Conservation (phyloP, 2,113 vertebrate genomes). For the Cacatua alba region DNA sequence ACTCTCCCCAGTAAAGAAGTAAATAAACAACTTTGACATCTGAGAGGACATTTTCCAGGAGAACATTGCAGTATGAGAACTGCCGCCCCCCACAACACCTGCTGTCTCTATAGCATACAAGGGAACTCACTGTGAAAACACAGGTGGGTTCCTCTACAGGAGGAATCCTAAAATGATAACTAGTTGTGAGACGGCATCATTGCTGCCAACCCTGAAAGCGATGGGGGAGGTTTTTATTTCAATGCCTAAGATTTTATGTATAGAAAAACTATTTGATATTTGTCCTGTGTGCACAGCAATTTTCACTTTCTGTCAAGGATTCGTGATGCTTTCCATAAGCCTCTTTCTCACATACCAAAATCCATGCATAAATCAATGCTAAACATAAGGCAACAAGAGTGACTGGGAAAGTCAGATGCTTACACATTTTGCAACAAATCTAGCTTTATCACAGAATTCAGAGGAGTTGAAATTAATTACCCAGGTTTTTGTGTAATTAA, state of each 20-base stretch:
- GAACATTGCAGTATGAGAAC: background rate
- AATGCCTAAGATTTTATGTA: background rate
- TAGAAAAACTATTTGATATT: background rate
- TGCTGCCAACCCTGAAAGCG: background rate
- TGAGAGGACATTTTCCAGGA: background rate
- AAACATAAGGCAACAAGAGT: background rate
- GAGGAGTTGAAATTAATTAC: background rate
- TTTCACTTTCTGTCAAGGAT: background rate
- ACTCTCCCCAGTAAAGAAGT: background rate
- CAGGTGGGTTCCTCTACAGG: background rate
- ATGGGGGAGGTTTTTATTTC: background rate
- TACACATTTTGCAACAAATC: background rate
- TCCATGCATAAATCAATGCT: background rate
- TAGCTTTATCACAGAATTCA: background rate
- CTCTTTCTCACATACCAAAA: background rate
- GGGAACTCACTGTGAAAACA: background rate
- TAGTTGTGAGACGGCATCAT: background rate
- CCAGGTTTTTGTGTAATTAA: background rate
- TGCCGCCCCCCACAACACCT: background rate
- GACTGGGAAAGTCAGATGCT: background rate
- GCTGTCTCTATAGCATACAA: background rate
- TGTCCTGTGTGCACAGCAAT: background rate
- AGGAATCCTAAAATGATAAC: background rate
- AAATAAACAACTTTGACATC: background rate
- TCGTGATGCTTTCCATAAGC: background rate